A percentile compares a stretch with the other conserved stretches of the same genome.
Evolutionary conservation across 2,113 vertebrate species (phyloP).

Genomic region (Microtus montanus): DNA sequence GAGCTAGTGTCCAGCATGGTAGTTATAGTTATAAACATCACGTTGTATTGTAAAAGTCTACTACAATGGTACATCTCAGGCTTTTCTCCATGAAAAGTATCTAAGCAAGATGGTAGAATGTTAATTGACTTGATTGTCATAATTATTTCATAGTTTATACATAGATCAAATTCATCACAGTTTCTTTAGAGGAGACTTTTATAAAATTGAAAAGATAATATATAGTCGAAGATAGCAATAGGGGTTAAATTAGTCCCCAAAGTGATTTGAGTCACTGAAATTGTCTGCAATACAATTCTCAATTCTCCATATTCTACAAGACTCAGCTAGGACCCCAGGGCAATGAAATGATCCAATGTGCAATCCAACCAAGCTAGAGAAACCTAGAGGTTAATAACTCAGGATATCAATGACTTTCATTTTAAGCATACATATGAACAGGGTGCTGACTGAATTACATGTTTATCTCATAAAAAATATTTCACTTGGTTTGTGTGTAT

Average conservation of each 20-base stretch:
- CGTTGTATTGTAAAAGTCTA: not conserved
- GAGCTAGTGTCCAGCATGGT: not conserved
- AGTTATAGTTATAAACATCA: not conserved
- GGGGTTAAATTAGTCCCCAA: not conserved
- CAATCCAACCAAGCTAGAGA: not conserved
- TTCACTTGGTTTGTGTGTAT: not conserved
- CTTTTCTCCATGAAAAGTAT: not conserved
- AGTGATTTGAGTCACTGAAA: not conserved
- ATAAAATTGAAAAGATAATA: not conserved
- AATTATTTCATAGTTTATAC: not conserved
- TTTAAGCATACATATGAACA: not conserved
- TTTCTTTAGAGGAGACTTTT: too few relatives aligned
- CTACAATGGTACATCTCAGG: not conserved
- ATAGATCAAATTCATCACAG: not conserved
- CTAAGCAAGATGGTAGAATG: not conserved
- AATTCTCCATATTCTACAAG: not conserved
- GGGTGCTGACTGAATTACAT: not conserved
- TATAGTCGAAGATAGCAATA: not conserved
- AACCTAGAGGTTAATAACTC: not conserved
- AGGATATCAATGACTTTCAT: not conserved
- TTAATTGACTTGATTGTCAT: not conserved
- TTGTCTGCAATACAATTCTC: not conserved
- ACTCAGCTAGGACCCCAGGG: not conserved
- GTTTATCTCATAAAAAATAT: conserved; percentile 11
- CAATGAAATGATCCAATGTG: not conserved